A percentile compares a stretch with the other conserved stretches of the same genome.
Evolutionary conservation across 2,797 vertebrate species (phyloP).

Genomic region (Neoniphon sammara): DNA sequence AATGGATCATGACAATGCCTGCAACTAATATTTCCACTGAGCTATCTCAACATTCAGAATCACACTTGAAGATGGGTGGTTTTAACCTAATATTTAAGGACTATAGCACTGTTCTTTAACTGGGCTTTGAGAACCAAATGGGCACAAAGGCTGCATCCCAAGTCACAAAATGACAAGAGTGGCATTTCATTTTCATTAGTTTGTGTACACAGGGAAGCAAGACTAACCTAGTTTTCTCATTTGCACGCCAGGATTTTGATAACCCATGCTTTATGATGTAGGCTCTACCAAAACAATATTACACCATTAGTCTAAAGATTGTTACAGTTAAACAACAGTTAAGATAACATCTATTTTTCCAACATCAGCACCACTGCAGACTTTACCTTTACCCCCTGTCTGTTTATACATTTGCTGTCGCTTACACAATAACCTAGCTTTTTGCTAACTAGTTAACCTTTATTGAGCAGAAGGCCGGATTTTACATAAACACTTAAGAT

Average conservation of each 20-base stretch:
- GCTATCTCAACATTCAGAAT: background rate
- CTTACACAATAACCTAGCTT: constrained; percentile 40
- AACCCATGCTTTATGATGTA: background rate
- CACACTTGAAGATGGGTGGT: background rate
- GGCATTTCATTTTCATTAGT: no score
- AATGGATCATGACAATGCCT: background rate
- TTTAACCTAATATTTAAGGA: background rate
- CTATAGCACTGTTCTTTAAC: background rate
- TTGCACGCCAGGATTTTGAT: no score
- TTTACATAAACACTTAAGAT: constrained; percentile 20
- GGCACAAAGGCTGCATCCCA: background rate
- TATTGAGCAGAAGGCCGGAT: constrained; percentile 6
- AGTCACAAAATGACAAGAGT: background rate
- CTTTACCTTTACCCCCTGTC: constrained; percentile 50
- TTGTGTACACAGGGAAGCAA: no score
- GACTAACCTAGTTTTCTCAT: no score
- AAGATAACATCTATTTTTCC: constrained; percentile 5
- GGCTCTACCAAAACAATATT: background rate
- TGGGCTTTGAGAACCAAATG: background rate
- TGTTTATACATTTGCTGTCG: constrained; percentile 12
- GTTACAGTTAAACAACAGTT: constrained; percentile 12
- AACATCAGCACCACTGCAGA: constrained; percentile 51
- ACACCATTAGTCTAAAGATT: constrained; percentile 2
- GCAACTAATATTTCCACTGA: background rate
- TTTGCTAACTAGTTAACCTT: constrained; percentile 38